These are phyloP conservation scores for Ips typographus DNA, from an alignment of 1,140 invertebrate species.

Conservation along the genomic window DNA sequence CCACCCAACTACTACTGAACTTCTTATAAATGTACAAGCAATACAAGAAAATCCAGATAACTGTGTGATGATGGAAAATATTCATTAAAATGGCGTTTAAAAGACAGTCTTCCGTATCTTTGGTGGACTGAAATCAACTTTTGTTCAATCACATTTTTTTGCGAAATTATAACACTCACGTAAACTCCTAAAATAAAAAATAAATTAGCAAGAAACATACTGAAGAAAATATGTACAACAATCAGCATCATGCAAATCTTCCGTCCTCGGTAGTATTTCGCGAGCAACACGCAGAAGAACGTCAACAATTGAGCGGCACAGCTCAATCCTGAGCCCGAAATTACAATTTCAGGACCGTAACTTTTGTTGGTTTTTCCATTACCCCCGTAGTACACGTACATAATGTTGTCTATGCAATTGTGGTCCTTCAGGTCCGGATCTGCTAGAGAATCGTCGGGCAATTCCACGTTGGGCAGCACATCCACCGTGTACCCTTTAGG, in stretches of 20 bases:
- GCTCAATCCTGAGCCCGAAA: slow-evolving; percentile 50
- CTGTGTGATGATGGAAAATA: slow-evolving; percentile 66
- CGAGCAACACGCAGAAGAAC: slow-evolving; percentile 48
- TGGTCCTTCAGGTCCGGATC: slow-evolving; percentile 55
- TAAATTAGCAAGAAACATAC: slow-evolving; percentile 51
- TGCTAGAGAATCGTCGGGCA: slow-evolving; percentile 49
- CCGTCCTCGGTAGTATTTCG: slow-evolving; percentile 45
- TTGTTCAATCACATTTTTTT: slow-evolving; percentile 2
- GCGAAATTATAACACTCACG: slow-evolving; percentile 46
- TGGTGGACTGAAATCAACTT: slow-evolving; percentile 57
- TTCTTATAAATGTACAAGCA: slow-evolving; percentile 53
- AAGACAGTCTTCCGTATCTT: slow-evolving; percentile 61
- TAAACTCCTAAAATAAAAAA: slow-evolving; percentile 57
- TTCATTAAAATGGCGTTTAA: slow-evolving; percentile 65
- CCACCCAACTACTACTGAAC: slow-evolving; percentile 36
- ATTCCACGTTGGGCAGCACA: slow-evolving; percentile 47
- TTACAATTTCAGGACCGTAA: slow-evolving; percentile 51
- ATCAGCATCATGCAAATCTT: slow-evolving; percentile 46
- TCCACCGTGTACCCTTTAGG: slow-evolving; percentile 44
- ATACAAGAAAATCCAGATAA: slow-evolving; percentile 66
- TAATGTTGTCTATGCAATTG: slow-evolving; percentile 59
- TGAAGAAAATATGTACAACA: slow-evolving; percentile 50
- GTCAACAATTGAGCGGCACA: slow-evolving; percentile 50
- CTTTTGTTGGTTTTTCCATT: slow-evolving; percentile 46
- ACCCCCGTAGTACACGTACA: slow-evolving; percentile 61